These are phyloP conservation scores for Vimba vimba DNA, from an alignment of 2,113 vertebrate species.

Conservation along the genomic window DNA sequence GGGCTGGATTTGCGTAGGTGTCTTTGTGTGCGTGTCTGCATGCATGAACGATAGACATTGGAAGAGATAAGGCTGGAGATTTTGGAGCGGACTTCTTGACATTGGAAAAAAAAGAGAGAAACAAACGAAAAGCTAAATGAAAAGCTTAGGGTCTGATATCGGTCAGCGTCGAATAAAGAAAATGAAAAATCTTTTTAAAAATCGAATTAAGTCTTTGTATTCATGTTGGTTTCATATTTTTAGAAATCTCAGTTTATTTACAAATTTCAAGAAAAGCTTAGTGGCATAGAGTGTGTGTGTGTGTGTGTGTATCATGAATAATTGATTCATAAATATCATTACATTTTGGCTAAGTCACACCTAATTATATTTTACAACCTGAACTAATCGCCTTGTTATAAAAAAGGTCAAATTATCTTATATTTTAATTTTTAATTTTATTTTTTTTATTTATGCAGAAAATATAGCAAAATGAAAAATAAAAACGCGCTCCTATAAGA, in stretches of 20 bases:
- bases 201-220: neutral
- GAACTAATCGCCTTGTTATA: neutral
- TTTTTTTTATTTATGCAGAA: too few relatives aligned
- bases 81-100: neutral
- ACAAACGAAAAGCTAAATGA: neutral
- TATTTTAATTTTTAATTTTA: neutral
- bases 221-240: neutral
- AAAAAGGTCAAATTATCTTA: neutral
- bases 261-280: neutral
- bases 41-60: constrained; percentile 40
- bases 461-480: neutral
- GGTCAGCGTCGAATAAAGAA: neutral
- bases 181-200: neutral
- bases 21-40: constrained; percentile 52
- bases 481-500: too few relatives aligned
- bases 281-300: too few relatives aligned
- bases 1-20: constrained; percentile 54
- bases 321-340: too few relatives aligned
- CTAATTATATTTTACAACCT: neutral
- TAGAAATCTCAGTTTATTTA: neutral
- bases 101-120: neutral
- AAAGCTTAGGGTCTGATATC: neutral
- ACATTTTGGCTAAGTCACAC: neutral
- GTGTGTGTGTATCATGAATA: too few relatives aligned
- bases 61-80: constrained; percentile 16